Evolutionary conservation across 2,888 invertebrate species (phyloP).

Genomic region (Capitulum mitella): DNA sequence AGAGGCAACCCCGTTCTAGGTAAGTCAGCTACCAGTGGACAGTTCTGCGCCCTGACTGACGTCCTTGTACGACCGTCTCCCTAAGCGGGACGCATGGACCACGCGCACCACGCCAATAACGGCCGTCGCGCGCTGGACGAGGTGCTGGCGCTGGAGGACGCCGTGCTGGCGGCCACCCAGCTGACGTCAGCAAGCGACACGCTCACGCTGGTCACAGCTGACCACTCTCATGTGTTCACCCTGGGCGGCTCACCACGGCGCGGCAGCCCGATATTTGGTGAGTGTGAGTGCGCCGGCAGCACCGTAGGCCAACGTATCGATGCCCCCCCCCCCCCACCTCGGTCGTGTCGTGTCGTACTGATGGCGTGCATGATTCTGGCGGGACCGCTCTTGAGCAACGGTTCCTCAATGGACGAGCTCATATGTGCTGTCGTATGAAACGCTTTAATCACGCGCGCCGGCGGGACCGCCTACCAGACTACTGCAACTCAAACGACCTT

Average conservation of each 20-base stretch:
- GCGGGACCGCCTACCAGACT: too few relatives aligned
- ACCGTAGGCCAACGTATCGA: too few relatives aligned
- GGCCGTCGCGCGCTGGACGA: constrained; percentile 71
- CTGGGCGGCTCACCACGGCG: constrained; percentile 70
- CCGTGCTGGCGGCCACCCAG: constrained; percentile 60
- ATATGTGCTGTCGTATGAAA: too few relatives aligned
- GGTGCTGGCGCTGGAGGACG: constrained; percentile 58
- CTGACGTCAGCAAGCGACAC: constrained; percentile 56
- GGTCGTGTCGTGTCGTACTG: too few relatives aligned
- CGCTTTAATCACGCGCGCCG: too few relatives aligned
- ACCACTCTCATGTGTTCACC: constrained; percentile 72
- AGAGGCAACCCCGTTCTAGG: background rate
- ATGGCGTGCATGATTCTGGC: too few relatives aligned
- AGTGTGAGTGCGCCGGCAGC: too few relatives aligned
- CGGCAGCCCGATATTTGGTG: constrained; percentile 70
- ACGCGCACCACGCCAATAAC: constrained; percentile 73
- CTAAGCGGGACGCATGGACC: constrained; percentile 68
- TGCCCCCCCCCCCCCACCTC: too few relatives aligned
- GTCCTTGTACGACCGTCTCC: constrained; percentile 39
- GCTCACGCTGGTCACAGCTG: constrained; percentile 66
- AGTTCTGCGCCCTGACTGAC: background rate
- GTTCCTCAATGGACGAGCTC: too few relatives aligned
- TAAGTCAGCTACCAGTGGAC: background rate
- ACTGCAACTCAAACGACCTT: too few relatives aligned
- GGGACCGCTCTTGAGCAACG: too few relatives aligned